Evolutionary conservation across 2,888 invertebrate genomes (phyloP), one percentile per base, ranked within the genome.

Genomic region (Celastrina argiolus): DNA sequence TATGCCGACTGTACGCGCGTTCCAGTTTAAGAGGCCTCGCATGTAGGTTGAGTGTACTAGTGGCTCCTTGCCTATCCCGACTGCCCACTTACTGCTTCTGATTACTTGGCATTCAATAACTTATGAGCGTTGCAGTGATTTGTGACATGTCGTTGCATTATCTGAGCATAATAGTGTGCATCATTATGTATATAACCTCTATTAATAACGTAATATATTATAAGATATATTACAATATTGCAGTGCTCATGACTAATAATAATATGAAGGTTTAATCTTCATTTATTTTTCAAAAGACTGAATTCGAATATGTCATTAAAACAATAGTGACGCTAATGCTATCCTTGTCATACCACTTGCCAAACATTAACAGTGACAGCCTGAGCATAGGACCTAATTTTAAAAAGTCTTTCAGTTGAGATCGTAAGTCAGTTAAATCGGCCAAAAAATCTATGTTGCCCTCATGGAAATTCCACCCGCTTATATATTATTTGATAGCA

Each of bases 401-500:
- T n/a, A n/a, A n/a, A n/a, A n/a, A n/a, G n/a, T n/a, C 5, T 3
- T 2, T 31, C 31, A 31, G 31, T 0, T 31, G 7, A 28, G 5
- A 31, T 31, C 31, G 36, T 8, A 36, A n/a, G 8, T 22, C 22
- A 10, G 7, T 10, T 8, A 45, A 18, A 45, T 45, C 10, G 45
- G 16, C 14, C 2, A 14, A 41, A 45, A 18, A 22, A 51, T 22
- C 51, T 26, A 45, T 45, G 18, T 22, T 51, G 4, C 10, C 22
- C 22, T 22, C 22, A 12, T 10, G 12, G 16, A 51, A 51, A 2
- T 45, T 6, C 45, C 45, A 51, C 8, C 22, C 51, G 51, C 51
- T 22, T 7, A 51, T 51, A 51, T 51, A 51, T 67, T 66, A 67
- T 68, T 67, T 67, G 63, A 67, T 65, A 66, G 69, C 67, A 68